Base-by-base conservation (phyloP, 2,888 invertebrate species). In the Nezara viridula region DNA sequence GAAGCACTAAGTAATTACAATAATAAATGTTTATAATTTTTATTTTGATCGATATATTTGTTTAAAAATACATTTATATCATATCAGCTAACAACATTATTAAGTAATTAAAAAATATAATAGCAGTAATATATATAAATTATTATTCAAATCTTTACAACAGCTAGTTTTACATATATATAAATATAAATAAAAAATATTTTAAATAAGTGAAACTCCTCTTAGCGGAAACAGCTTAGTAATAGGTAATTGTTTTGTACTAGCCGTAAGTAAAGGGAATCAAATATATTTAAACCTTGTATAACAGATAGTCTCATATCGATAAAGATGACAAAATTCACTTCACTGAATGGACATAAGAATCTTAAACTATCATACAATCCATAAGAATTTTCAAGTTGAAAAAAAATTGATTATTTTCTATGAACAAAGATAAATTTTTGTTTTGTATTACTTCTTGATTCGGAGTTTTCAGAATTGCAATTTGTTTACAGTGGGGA, bases 1-100 rank as follows among this genome's bases (percentile, higher is more conserved):
- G 60, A 92, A 93, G 93, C 91, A 93, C 93, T 93, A 92, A 93
- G 88, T 88, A 92, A 92, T 91, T 92, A 87, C 88, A 87, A 86
- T 91, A 92, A 87, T 89, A 87, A 86, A 87, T 37, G 73, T 88
- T 89, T 88, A 89, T 73, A 89, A 47, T 47, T 89, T 66, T 40
- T 86, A 60, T 52, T 88, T 52, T 88, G 55, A 85, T 86, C 73
- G 77, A 89, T 89, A 89, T 86, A 85, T 85, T 85, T 66, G n/a
- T 88, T 89, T 86, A 89, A 88, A 89, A 85, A 89, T 89, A 89
- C 89, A 89, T 87, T 88, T 88, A 89, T 55, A 85, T 37, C 85
- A 88, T 88, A 89, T 85, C 32, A 88, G 88, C 88, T 85, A 88
- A 88, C 77, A 88, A 49, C 32, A 81, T 88, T 37, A 88, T 88